These are phyloP conservation scores for Alloplasta piceator DNA, from an alignment of 2,888 invertebrate species.

Conservation along the genomic window DNA sequence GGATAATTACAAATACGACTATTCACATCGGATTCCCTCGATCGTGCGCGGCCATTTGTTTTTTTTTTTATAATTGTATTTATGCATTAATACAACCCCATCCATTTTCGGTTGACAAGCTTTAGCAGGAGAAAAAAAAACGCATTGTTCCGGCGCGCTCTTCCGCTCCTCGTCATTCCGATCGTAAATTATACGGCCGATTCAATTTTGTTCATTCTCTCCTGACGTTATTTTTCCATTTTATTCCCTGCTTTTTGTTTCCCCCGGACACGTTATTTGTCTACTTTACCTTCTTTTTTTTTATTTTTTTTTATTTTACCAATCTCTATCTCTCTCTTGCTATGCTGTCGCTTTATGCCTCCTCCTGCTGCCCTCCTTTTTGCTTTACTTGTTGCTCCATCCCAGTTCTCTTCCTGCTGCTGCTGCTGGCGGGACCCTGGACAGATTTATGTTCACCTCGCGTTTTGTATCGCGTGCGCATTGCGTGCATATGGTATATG, in stretches of 20 bases:
- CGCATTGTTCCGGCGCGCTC: neutral
- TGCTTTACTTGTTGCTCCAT: constrained; percentile 42
- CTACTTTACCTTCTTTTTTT: constrained; percentile 42
- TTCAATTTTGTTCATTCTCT: constrained; percentile 52
- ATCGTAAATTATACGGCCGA: constrained; percentile 33
- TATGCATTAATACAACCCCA: neutral
- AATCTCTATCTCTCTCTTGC: constrained; percentile 10
- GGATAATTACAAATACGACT: constrained; percentile 2
- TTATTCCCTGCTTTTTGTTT: neutral
- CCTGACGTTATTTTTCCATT: constrained; percentile 43
- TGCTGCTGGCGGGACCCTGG: constrained; percentile 31
- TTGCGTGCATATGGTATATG: constrained; percentile 32
- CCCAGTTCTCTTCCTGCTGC: neutral
- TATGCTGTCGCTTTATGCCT: neutral
- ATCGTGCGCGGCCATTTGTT: too few relatives aligned
- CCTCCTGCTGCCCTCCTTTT: constrained; percentile 17
- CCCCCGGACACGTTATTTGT: constrained; percentile 47
- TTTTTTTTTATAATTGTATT: neutral
- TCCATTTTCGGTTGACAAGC: neutral
- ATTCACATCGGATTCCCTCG: neutral
- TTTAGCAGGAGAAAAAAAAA: neutral
- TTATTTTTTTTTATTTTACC: constrained; percentile 12
- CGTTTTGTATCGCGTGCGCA: constrained; percentile 54
- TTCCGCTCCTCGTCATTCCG: neutral
- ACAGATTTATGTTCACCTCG: constrained; percentile 59